Conservation (phyloP, 2,888 invertebrate genomes). For the Trichacis sp. region DNA sequence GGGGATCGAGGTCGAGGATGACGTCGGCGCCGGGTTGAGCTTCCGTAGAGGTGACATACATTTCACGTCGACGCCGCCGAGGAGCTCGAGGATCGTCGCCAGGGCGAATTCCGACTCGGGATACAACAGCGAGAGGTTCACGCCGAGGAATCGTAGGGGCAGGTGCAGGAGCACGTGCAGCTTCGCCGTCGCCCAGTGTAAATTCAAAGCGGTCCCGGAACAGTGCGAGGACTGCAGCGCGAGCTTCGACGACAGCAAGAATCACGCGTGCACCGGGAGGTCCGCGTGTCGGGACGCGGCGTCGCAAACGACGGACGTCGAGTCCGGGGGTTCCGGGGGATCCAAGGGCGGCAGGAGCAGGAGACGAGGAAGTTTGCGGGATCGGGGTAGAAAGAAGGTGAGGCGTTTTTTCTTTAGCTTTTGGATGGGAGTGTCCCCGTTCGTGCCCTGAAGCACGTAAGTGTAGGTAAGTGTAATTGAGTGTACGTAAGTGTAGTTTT, state of each 20-base stretch:
- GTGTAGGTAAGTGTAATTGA: too few species aligned
- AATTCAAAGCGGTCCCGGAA: constrained; percentile 66
- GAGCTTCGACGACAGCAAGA: constrained; percentile 60
- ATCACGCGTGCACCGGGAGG: constrained; percentile 63
- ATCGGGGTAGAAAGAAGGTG: too few species aligned
- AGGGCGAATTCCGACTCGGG: constrained; percentile 68
- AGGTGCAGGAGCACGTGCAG: constrained; percentile 78
- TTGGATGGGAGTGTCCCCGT: too few species aligned
- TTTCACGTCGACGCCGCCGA: constrained; percentile 65
- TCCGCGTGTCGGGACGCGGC: constrained; percentile 69
- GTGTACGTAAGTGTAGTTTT: too few species aligned
- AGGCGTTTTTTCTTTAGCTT: too few species aligned
- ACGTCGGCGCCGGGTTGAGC: constrained; percentile 53
- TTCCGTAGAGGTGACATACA: constrained; percentile 72
- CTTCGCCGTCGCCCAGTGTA: constrained; percentile 72
- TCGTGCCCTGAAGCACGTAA: too few species aligned
- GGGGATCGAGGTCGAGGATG: too few species aligned
- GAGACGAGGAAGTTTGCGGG: constrained; percentile 46
- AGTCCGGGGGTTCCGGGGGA: constrained; percentile 47
- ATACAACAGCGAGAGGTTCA: constrained; percentile 72
- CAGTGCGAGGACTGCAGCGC: constrained; percentile 66
- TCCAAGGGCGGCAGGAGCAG: constrained; percentile 45
- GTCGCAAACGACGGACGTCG: constrained; percentile 70
- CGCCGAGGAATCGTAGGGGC: constrained; percentile 63
- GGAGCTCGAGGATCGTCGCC: constrained; percentile 56